Base-by-base conservation (phyloP, 2,888 invertebrate species). In the Cephus sareptanus region DNA sequence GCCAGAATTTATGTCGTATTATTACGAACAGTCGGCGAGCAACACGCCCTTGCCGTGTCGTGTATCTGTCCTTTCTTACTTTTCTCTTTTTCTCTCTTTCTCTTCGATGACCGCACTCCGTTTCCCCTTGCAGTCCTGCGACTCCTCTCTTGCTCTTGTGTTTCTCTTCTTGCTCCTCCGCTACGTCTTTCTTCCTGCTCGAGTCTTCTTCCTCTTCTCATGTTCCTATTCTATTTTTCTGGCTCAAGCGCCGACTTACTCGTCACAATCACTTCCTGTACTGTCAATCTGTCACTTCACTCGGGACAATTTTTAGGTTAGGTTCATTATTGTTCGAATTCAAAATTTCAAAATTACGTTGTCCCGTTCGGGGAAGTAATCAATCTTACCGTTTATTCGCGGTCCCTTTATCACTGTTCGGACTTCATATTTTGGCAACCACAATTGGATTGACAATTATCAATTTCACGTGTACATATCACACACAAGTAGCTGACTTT, bases 31-130 rank as follows among this genome's bases (percentile, higher is more conserved):
- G 71, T 71, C 71, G 71, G 33, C 71, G 71, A 31, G 71, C 71
- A 71, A 71, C 71, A 71, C 71, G 71, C 71, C 71, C 71, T 31
- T 31, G 71, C 34, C 31, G 31, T 71, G 71, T 71, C 71, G 56
- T 23, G 56, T 56, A 23, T 56, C 56, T 9, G 56, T 56, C 9
- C 23, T 56, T 9, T 56, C 1, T 56, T 56, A 9, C 9, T 56
- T 23, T 15, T 56, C 1, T 56, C 56, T 23, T 23, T 23, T 23
- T 9, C 56, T 23, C 4, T 56, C 56, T 56, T 56, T 56, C 56
- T 56, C 56, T 56, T 56, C 56, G 23, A 56, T 23, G 56, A 56
- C 56, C 56, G 56, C 56, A 56, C 56, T 56, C 9, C 56, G 56
- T 56, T 23, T 56, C 9, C 23, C 23, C 23, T 56, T 56, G 56